These are phyloP conservation scores for Thinocorus orbignyianus DNA, from an alignment of 2,113 vertebrate genomes.

Conservation along the genomic window DNA sequence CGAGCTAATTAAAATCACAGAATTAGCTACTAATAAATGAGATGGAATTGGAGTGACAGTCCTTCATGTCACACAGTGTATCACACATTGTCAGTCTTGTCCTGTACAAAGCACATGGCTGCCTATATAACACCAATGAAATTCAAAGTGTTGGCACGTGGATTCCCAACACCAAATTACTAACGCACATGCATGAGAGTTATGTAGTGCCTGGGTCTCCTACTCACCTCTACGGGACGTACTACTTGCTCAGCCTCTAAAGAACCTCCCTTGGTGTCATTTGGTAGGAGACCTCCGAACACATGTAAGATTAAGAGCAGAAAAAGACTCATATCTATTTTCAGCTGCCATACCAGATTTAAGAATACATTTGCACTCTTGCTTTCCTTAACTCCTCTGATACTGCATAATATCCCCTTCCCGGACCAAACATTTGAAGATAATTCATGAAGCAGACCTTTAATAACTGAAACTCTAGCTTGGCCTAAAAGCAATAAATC, in stretches of 20 bases:
- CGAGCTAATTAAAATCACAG: neutral
- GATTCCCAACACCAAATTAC: neutral
- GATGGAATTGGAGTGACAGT: neutral
- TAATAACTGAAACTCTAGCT: neutral
- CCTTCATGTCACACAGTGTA: neutral
- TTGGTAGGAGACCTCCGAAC: neutral
- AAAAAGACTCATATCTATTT: neutral
- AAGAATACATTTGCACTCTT: neutral
- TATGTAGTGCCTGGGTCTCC: neutral
- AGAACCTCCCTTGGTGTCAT: neutral
- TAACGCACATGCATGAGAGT: neutral
- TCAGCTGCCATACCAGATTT: neutral
- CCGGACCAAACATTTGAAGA: neutral
- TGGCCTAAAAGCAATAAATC: neutral
- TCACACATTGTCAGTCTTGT: accelerated
- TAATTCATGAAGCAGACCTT: neutral
- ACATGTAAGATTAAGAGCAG: neutral
- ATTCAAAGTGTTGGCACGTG: neutral
- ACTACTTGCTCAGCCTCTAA: neutral
- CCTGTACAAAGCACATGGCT: neutral
- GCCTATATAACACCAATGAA: neutral
- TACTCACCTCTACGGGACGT: neutral
- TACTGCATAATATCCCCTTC: neutral
- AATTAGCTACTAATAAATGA: neutral
- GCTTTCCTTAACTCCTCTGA: neutral